Evolutionary conservation across 37 sponge, comb jelly and placozoan species (phyloP), one percentile per base, ranked within the genome.

Genomic region (Halisarca cf. caerulea): DNA sequence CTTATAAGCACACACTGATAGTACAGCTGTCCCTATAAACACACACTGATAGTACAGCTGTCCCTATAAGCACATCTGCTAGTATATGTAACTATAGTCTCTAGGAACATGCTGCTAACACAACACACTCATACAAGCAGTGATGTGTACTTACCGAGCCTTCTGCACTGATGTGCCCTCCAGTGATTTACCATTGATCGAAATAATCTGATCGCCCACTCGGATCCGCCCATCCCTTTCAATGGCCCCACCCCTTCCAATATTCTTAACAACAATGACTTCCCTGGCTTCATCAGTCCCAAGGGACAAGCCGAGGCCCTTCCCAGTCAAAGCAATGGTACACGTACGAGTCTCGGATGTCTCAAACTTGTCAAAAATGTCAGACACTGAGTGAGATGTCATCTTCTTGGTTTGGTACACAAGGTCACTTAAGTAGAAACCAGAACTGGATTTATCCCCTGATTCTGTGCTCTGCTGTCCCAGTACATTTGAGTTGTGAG

Each of bases 181-280:
- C 55, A 95, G 55, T 3, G 58, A 43, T 28, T 93, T 84, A 0
- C 89, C 78, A 43, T 95, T 95, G 70, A 95, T 89, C 30, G 85
- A 86, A 33, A 90, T 58, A n/a, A 95, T 95, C 27, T 85, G 41
- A 66, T 95, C 96, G 0, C 96, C 96, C 0, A 88, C 89, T 64
- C 91, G 40, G 30, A 95, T 89, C 18, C 96, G 71, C 18, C 95
- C 91, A 42, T 95, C 96, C 45, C 54, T 79, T 6, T 78, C 90
- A 0, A 90, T 78, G 2, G 91, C 91, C 33, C 89, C 85, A 42
- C 79, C 83, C 24, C 75, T 79, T 32, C 54, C 35, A 11, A 95
- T 82, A 11, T 51, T 83, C 81, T 92, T 95, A 33, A 95, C 94
- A 28, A 91, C 54, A 7, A 91, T 37, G 51, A 86, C 78, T 41